phyloP scores from a whole-genome alignment of 2,888 invertebrate genomes.

The Scrobipalpa atriplicella region DNA sequence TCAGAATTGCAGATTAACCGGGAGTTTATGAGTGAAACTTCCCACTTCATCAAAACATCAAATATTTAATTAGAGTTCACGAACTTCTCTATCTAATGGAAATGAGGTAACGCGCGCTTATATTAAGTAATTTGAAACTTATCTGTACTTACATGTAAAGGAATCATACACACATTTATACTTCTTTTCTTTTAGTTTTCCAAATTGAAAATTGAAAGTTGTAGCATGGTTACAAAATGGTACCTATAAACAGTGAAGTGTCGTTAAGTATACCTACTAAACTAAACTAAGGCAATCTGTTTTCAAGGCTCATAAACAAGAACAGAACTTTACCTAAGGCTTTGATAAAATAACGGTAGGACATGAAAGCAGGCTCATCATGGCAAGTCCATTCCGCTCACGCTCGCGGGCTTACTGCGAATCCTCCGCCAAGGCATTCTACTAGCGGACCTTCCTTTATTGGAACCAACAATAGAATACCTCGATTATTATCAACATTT shows the following conservation, averaged over 20 bases:
- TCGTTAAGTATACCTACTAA: no score
- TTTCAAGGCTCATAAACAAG: not conserved
- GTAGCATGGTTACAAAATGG: no score
- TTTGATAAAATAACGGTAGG: conserved; percentile 8
- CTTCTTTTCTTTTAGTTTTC: no score
- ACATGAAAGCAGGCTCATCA: conserved; percentile 7
- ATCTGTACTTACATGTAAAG: no score
- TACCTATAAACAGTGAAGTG: no score
- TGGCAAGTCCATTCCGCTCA: conserved; percentile 10
- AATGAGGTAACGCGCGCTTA: not conserved
- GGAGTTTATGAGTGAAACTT: conserved; percentile 10
- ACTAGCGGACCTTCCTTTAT: conserved; percentile 19
- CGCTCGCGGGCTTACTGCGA: conserved; percentile 17
- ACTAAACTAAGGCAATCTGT: no score
- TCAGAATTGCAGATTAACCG: not conserved
- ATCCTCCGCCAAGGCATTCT: conserved; percentile 11
- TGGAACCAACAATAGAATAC: conserved; percentile 22
- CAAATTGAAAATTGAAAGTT: no score
- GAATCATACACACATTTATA: no score
- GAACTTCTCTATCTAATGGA: not conserved
- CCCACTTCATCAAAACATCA: conserved; percentile 6
- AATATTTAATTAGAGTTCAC: conserved; percentile 17
- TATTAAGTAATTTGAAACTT: conserved; percentile 1
- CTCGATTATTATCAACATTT: conserved; percentile 14
- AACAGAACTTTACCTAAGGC: not conserved